Evolutionary conservation across 2,888 invertebrate genomes (phyloP).

Genomic region (Cerastis rubricosa): DNA sequence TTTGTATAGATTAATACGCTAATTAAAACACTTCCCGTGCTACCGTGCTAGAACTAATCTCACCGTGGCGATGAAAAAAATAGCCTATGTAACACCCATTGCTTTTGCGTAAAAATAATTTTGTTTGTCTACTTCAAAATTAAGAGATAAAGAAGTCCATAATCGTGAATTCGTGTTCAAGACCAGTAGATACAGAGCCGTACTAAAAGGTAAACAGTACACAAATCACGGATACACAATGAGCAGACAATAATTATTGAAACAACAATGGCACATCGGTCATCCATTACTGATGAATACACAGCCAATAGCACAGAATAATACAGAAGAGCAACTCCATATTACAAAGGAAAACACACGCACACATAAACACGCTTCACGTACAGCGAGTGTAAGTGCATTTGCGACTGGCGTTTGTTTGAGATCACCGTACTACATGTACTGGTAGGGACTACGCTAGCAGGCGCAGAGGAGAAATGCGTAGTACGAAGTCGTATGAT

Average conservation of each 20-base stretch:
- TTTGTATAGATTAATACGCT: too few species aligned
- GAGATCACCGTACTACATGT: not conserved
- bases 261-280: constrained; percentile 54
- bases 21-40: too few species aligned
- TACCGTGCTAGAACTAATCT: too few species aligned
- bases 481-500: too few species aligned
- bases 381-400: not conserved
- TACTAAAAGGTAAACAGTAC: constrained; percentile 39
- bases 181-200: not conserved
- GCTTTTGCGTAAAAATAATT: not conserved
- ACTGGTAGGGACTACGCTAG: not conserved
- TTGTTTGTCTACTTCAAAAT: not conserved
- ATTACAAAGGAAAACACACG: not conserved
- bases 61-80: too few species aligned
- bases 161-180: constrained; percentile 1
- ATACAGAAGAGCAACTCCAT: not conserved
- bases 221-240: constrained; percentile 53
- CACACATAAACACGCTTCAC: not conserved
- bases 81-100: not conserved
- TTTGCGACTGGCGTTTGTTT: too few species aligned
- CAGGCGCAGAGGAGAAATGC: too few species aligned
- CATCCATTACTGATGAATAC: constrained; percentile 47
- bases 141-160: not conserved
- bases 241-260: constrained; percentile 50
- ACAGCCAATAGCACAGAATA: constrained; percentile 5